A percentile compares a stretch with the other conserved stretches of the same genome.
These are phyloP conservation scores for Lasioglossum malachurum DNA, from an alignment of 2,888 invertebrate species.

Conservation along the genomic window DNA sequence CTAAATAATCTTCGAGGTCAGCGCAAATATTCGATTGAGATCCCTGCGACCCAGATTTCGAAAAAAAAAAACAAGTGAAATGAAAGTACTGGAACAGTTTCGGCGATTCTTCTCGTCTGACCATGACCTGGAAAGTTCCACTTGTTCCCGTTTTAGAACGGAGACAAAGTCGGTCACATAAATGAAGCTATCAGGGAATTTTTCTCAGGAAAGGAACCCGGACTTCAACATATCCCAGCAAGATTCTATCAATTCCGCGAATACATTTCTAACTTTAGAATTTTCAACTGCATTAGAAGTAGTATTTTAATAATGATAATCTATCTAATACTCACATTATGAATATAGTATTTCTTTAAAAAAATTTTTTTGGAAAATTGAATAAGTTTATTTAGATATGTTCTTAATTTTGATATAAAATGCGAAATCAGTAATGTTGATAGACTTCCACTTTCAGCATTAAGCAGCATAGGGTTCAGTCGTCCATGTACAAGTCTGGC, in stretches of 20 bases:
- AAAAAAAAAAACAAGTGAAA: constrained; percentile 12
- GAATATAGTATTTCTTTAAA: no score
- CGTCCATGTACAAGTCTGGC: neutral
- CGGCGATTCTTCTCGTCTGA: constrained; percentile 28
- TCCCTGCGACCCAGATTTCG: constrained; percentile 6
- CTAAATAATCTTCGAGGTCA: constrained; percentile 33
- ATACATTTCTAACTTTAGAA: neutral
- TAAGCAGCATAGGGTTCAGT: neutral
- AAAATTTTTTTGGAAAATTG: no score
- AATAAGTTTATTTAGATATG: no score
- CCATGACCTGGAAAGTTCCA: constrained; percentile 45
- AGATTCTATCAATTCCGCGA: neutral
- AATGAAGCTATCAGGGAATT: neutral
- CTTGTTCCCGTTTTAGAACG: constrained; percentile 32
- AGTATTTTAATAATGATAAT: no score
- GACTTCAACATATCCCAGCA: neutral
- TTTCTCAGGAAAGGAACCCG: neutral
- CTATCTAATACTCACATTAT: no score
- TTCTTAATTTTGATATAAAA: neutral
- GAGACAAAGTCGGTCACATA: constrained; percentile 22
- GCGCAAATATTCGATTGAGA: neutral
- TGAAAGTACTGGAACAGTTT: neutral
- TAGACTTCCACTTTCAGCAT: neutral
- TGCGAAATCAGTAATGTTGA: neutral
- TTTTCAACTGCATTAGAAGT: neutral